A percentile compares a stretch with the other conserved stretches of the same genome.
Evolutionary conservation across 2,113 vertebrate genomes (phyloP).

Genomic region (Pelodiscus sinensis): DNA sequence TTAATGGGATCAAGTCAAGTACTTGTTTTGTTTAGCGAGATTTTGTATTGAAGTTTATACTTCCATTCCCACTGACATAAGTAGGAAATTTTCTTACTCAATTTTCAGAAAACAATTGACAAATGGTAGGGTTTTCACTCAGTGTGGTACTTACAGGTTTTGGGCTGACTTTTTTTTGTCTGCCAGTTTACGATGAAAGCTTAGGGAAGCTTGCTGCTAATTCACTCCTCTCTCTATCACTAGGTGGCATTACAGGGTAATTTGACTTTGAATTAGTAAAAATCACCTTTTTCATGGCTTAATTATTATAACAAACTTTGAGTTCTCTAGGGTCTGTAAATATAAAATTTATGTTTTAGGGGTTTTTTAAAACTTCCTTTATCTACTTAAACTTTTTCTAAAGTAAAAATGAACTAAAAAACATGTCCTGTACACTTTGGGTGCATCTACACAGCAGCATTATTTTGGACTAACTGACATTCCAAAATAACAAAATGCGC

Average conservation of each 20-base stretch:
- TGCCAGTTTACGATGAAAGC: neutral
- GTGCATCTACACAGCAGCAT: no score
- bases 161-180: neutral
- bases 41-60: neutral
- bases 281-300: neutral
- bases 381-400: neutral
- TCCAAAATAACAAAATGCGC: no score
- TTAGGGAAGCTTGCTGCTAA: neutral
- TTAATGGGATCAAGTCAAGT: neutral
- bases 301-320: neutral
- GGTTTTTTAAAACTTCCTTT: neutral
- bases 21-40: neutral
- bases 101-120: neutral
- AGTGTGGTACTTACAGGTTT: rapidly evolving
- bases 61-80: neutral
- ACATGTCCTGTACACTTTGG: neutral
- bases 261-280: neutral
- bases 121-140: neutral
- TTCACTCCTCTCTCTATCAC: neutral
- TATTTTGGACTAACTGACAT: no score
- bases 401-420: neutral
- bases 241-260: rapidly evolving
- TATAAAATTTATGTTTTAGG: neutral
- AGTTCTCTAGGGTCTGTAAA: neutral
- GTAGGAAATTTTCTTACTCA: neutral